Percentiles rank a stretch among this genome's conserved stretches.
Evolutionary conservation across 2,113 vertebrate genomes (phyloP).

Genomic region (Rhinolophus sinicus): DNA sequence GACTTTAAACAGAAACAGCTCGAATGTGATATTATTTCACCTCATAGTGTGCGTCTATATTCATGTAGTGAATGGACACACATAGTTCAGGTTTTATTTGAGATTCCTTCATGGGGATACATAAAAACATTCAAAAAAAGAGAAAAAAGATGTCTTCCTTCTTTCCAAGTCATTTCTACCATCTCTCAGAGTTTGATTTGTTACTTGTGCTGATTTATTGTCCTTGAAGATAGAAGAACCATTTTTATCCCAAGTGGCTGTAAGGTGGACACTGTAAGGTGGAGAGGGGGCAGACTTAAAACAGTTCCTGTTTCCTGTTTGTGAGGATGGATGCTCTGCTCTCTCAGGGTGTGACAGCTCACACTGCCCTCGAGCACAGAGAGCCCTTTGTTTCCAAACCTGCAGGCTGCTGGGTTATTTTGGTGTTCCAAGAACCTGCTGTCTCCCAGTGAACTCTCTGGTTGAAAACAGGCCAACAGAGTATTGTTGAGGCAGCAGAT

Average conservation of each 20-base stretch:
- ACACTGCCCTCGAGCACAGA: not conserved
- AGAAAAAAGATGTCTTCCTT: not conserved
- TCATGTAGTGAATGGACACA: not conserved
- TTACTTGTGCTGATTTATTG: not conserved
- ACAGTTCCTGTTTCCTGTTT: not conserved
- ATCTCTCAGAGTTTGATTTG: not conserved
- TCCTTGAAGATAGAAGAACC: not conserved
- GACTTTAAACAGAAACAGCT: not conserved
- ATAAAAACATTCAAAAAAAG: not conserved
- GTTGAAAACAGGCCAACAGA: not conserved
- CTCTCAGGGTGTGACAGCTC: not conserved
- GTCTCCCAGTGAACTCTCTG: not conserved
- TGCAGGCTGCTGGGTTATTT: not conserved
- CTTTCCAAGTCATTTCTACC: not conserved
- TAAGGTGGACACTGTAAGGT: not conserved
- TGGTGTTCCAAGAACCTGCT: not conserved
- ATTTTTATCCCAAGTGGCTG: not conserved
- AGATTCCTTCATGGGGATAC: not conserved
- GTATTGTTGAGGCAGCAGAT: not conserved
- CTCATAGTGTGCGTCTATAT: fast-evolving
- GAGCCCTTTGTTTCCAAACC: conserved; percentile 18
- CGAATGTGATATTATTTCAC: not conserved
- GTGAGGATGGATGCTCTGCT: not conserved
- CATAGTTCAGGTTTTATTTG: not conserved
- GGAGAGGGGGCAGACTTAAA: no score